A percentile compares a stretch with the other conserved stretches of the same genome.
These are phyloP conservation scores for Apeira syringaria DNA, from an alignment of 2,888 invertebrate species.

Conservation along the genomic window DNA sequence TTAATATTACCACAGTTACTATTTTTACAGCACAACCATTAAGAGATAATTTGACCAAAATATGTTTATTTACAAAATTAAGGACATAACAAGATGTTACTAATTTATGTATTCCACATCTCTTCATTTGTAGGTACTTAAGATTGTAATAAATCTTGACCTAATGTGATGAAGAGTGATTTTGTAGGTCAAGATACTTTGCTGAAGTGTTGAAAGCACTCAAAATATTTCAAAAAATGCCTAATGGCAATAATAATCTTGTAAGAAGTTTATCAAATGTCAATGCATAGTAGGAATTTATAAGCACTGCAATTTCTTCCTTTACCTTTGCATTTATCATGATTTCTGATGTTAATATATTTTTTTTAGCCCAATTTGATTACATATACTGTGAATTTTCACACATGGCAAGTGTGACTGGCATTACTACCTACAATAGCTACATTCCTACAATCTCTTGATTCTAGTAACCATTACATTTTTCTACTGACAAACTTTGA, in stretches of 20 bases:
- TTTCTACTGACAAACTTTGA: conserved; percentile 11
- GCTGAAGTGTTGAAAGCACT: no score
- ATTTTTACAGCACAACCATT: conserved; percentile 25
- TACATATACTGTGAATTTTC: not conserved
- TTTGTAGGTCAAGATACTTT: no score
- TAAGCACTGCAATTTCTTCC: no score
- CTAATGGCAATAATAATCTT: not conserved
- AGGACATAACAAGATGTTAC: no score
- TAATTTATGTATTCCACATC: no score
- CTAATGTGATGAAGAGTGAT: no score
- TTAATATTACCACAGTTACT: conserved; percentile 3
- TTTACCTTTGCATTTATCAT: no score
- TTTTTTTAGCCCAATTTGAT: conserved; percentile 4
- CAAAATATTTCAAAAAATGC: not conserved
- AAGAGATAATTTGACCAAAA: conserved; percentile 14
- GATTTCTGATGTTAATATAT: not conserved
- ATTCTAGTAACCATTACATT: not conserved
- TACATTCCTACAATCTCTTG: conserved; percentile 1
- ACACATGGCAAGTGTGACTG: conserved; percentile 11
- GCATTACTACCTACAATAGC: conserved; percentile 2
- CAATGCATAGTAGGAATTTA: no score
- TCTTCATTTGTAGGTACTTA: no score
- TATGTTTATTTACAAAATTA: conserved; percentile 12
- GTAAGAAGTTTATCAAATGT: not conserved
- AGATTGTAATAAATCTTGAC: no score